phyloP scores from a whole-genome alignment of 2,113 vertebrate species.

The Egretta garzetta region DNA sequence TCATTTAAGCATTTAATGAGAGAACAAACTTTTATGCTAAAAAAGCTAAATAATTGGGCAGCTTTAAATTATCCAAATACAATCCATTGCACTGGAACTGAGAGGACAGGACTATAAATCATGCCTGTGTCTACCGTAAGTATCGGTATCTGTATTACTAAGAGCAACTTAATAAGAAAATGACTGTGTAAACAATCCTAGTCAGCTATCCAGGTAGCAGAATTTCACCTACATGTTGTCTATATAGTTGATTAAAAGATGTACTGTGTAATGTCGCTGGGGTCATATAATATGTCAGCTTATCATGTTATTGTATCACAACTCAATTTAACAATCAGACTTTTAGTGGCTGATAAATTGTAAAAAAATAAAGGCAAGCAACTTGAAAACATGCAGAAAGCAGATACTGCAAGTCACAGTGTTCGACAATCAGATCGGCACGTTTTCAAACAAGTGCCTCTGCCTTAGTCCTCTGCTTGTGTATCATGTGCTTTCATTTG shows the following conservation, averaged over 20 bases:
- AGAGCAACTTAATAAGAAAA: not conserved
- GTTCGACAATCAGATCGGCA: fast-evolving
- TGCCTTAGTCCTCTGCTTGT: not conserved
- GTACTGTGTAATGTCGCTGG: not conserved
- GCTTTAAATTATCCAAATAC: not conserved
- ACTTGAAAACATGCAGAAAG: not conserved
- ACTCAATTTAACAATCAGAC: not conserved
- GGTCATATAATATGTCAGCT: not conserved
- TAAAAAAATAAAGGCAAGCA: not conserved
- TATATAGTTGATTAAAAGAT: not conserved
- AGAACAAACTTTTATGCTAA: not conserved
- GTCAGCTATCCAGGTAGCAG: not conserved
- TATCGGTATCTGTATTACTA: not conserved
- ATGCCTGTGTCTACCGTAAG: not conserved
- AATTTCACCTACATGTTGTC: not conserved
- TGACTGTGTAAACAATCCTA: not conserved
- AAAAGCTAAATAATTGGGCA: not conserved
- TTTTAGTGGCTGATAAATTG: not conserved
- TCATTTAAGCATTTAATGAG: not conserved
- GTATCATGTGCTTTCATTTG: not conserved
- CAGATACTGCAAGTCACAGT: fast-evolving
- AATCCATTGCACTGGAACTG: not conserved
- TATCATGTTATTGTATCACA: not conserved
- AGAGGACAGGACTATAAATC: not conserved
- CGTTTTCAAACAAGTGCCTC: not conserved